A percentile compares a stretch with the other conserved stretches of the same genome.
Evolutionary conservation across 1,140 invertebrate genomes (phyloP).

Genomic region (Heliconius hermathena): DNA sequence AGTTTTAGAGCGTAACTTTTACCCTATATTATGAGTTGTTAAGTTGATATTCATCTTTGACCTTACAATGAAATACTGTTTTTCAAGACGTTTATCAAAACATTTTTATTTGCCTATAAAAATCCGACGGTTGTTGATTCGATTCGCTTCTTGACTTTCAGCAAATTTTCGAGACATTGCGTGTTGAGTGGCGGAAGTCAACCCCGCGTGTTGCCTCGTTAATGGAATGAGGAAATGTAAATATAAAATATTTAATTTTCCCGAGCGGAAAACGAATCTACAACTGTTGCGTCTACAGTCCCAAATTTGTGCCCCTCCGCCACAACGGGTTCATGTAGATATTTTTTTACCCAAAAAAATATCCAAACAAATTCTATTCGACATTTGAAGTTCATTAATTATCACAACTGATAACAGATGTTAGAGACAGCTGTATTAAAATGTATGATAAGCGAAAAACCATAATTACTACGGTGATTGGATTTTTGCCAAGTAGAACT

Average conservation of each 20-base stretch:
- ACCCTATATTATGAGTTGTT: neutral
- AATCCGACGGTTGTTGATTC: too few relatives aligned
- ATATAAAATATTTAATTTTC: too few relatives aligned
- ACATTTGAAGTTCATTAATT: constrained; percentile 16
- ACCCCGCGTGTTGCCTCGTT: too few relatives aligned
- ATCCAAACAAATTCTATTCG: neutral
- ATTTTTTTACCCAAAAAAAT: neutral
- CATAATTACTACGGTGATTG: constrained; percentile 18
- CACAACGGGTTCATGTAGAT: too few relatives aligned
- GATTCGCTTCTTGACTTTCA: too few relatives aligned
- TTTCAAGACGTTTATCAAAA: neutral
- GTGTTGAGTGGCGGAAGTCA: too few relatives aligned
- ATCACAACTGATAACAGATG: constrained; percentile 19
- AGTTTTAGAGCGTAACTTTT: neutral
- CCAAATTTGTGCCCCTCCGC: too few relatives aligned
- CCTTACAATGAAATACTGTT: neutral
- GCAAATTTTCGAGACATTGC: too few relatives aligned
- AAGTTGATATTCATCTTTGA: neutral
- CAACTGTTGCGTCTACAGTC: too few relatives aligned
- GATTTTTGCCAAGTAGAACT: constrained; percentile 1
- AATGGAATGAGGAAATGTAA: neutral
- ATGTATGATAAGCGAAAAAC: constrained; percentile 18
- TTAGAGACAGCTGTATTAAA: constrained; percentile 5
- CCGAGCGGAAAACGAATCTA: too few relatives aligned
- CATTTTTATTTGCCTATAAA: neutral